Conservation (phyloP, 30 jellyfish, hydroid and myxozoan species). For the Clytia hemisphaerica region DNA sequence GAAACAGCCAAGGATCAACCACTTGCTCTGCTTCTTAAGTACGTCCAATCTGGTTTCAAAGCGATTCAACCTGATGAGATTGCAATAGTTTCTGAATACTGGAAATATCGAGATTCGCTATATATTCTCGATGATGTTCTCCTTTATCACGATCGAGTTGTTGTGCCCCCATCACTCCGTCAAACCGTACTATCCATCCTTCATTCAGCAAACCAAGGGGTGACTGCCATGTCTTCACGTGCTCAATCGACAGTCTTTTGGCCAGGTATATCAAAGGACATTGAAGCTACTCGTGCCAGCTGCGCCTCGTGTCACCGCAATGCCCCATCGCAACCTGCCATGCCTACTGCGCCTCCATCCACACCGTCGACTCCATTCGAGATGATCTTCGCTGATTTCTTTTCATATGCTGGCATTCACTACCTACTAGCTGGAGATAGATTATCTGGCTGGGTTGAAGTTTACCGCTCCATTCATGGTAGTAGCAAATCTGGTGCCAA, state of each 20-base stretch:
- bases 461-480: not conserved
- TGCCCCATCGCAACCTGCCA: not conserved
- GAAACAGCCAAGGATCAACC: too few relatives aligned
- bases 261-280: not conserved
- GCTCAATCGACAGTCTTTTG: conserved; percentile 7
- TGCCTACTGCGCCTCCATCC: not conserved
- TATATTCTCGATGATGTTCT: not conserved
- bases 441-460: not conserved
- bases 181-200: not conserved
- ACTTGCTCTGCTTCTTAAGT: too few relatives aligned
- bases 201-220: conserved; percentile 27
- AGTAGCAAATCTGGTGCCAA: not conserved
- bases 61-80: too few relatives aligned
- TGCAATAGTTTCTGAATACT: too few relatives aligned
- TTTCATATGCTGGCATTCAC: not conserved
- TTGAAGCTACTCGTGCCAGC: not conserved
- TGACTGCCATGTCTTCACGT: not conserved
- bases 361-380: not conserved
- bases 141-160: conserved; percentile 3
- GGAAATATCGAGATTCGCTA: not conserved
- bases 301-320: too few relatives aligned
- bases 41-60: too few relatives aligned
- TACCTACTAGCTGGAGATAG: not conserved
- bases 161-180: conserved; percentile 4
- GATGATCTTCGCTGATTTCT: not conserved